These are phyloP conservation scores for Habropoda laboriosa DNA, from an alignment of 1,140 invertebrate genomes.

Conservation along the genomic window DNA sequence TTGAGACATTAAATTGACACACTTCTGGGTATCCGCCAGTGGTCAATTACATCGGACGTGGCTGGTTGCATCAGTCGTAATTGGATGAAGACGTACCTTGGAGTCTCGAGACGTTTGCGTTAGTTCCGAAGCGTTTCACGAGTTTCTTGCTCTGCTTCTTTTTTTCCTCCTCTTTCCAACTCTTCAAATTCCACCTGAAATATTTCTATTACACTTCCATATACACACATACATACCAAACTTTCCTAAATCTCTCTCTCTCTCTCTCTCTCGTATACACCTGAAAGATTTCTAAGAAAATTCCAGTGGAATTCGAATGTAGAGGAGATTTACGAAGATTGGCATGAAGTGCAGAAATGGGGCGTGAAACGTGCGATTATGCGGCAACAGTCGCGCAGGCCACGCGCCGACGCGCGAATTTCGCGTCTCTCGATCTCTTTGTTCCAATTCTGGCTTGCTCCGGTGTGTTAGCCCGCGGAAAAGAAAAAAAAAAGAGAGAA, in stretches of 20 bases:
- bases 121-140: conserved; percentile 19
- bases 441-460: conserved; percentile 1
- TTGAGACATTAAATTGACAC: conserved; percentile 48
- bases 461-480: no score
- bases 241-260: no score
- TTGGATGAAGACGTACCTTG: conserved; percentile 68
- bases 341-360: not conserved
- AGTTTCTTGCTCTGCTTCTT: not conserved
- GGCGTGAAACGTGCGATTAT: conserved; percentile 1
- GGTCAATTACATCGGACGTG: conserved; percentile 65
- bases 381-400: not conserved
- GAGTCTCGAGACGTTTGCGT: conserved; percentile 37
- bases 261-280: no score
- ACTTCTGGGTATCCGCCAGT: conserved; percentile 41
- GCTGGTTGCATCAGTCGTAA: conserved; percentile 54
- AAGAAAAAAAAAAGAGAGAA: not conserved
- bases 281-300: not conserved
- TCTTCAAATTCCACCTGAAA: no score
- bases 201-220: no score
- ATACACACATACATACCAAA: no score
- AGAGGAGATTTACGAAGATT: not conserved
- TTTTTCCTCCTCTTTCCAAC: no score
- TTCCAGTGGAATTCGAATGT: not conserved
- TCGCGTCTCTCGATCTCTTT: not conserved
- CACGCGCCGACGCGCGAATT: not conserved